These are phyloP conservation scores for Macrocentrus cingulum DNA, from an alignment of 1,140 invertebrate species.

Conservation along the genomic window DNA sequence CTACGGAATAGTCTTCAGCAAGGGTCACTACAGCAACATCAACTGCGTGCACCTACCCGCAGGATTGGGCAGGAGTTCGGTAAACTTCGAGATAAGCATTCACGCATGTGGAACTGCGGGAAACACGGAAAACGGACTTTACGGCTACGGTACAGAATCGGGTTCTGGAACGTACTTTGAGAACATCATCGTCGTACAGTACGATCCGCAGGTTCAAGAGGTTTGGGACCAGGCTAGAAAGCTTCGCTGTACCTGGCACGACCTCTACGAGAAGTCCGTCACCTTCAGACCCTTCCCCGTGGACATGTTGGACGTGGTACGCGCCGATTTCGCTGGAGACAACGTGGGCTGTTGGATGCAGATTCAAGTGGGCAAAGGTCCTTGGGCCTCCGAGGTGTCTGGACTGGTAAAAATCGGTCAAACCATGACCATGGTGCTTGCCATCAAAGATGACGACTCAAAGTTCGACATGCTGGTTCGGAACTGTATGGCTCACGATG, in stretches of 20 bases:
- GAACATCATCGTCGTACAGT: slow-evolving; percentile 92
- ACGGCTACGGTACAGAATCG: slow-evolving; percentile 78
- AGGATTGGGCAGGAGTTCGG: slow-evolving; percentile 79
- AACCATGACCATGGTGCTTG: slow-evolving; percentile 95
- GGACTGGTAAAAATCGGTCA: slow-evolving; percentile 94
- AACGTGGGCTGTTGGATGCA: slow-evolving; percentile 96
- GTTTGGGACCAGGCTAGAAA: slow-evolving; percentile 95
- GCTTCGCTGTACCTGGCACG: slow-evolving; percentile 91
- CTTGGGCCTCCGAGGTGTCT: slow-evolving; percentile 93
- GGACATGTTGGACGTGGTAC: slow-evolving; percentile 91
- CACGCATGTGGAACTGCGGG: slow-evolving; percentile 89
- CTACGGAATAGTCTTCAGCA: slow-evolving; percentile 92
- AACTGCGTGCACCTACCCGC: slow-evolving; percentile 90
- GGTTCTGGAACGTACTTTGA: slow-evolving; percentile 92
- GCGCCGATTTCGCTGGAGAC: slow-evolving; percentile 91
- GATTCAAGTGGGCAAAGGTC: slow-evolving; percentile 91
- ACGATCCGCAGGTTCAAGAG: slow-evolving; percentile 93
- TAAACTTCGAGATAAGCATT: slow-evolving; percentile 88
- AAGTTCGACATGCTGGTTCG: slow-evolving; percentile 95
- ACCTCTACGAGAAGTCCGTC: slow-evolving; percentile 93
- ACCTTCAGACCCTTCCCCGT: slow-evolving; percentile 93
- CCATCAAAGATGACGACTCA: slow-evolving; percentile 93
- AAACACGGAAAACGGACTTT: slow-evolving; percentile 85
- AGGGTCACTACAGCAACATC: slow-evolving; percentile 88
- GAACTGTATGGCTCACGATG: slow-evolving; percentile 93